Conservation (phyloP, 35 echinoderm and acorn worm species). For the Amphiura filiformis region DNA sequence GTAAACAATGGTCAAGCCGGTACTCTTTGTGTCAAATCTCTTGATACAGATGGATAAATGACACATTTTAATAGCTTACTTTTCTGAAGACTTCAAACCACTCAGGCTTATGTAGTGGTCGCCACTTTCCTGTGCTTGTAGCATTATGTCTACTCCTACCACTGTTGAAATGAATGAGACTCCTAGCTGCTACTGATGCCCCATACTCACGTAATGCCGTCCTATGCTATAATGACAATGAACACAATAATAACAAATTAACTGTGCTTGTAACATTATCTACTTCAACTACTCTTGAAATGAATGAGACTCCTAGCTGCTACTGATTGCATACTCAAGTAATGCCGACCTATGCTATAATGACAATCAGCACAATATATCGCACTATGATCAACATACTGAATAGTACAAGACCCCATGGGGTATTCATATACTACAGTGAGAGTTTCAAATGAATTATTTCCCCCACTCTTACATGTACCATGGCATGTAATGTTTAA, state of each 20-base stretch:
- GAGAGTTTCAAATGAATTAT: no score
- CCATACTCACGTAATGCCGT: slow-evolving; percentile 66
- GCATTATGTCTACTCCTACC: slow-evolving; percentile 50
- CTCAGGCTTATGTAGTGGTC: slow-evolving; percentile 89
- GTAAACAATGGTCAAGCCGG: no score
- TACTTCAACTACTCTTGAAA: background rate
- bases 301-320: background rate
- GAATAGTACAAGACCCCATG: background rate
- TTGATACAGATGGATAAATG: no score
- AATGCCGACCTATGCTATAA: background rate
- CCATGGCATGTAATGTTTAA: no score
- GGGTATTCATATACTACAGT: no score
- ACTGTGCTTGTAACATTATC: no score
- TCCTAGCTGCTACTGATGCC: slow-evolving; percentile 66
- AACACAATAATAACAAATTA: background rate
- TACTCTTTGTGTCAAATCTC: no score
- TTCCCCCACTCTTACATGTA: no score
- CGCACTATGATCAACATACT: background rate
- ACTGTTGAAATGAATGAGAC: slow-evolving; percentile 66
- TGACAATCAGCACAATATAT: background rate
- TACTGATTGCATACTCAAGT: background rate
- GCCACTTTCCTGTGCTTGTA: slow-evolving; percentile 55
- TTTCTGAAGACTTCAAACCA: slow-evolving; percentile 90
- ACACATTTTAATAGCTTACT: no score
- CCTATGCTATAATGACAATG: slow-evolving; percentile 49